These are phyloP conservation scores for Zoanthus solanderi DNA, from an alignment of 92 coral and sea anemone genomes.

Conservation along the genomic window DNA sequence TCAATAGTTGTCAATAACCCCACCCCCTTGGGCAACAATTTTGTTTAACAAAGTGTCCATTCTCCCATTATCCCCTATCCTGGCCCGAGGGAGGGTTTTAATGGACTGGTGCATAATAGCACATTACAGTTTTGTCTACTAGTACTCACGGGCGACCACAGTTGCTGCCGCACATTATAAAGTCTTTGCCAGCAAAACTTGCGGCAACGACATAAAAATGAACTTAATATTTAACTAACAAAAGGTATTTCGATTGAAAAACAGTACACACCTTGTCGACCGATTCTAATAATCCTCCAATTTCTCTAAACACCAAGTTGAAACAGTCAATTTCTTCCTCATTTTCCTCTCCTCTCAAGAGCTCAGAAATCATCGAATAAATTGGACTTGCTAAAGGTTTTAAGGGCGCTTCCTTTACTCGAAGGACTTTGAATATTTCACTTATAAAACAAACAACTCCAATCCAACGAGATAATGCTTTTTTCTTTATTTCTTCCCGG, in stretches of 20 bases:
- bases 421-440: slow-evolving; percentile 78
- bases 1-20: too few relatives aligned
- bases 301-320: slow-evolving; percentile 65
- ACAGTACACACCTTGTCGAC: slow-evolving; percentile 72
- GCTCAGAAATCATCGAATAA: slow-evolving; percentile 72
- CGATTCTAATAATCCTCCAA: slow-evolving; percentile 70
- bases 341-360: slow-evolving; percentile 45
- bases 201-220: too few relatives aligned
- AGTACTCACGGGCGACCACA: too few relatives aligned
- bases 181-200: too few relatives aligned
- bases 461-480: slow-evolving; percentile 69
- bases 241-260: neutral
- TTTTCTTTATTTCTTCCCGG: slow-evolving; percentile 66
- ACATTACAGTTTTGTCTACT: too few relatives aligned
- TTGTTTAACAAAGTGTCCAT: too few relatives aligned
- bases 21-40: too few relatives aligned
- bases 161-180: too few relatives aligned
- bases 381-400: slow-evolving; percentile 81
- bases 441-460: slow-evolving; percentile 81
- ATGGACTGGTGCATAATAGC: too few relatives aligned
- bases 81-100: too few relatives aligned
- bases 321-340: slow-evolving; percentile 79
- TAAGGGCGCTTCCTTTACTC: slow-evolving; percentile 74
- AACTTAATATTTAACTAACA: too few relatives aligned
- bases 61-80: too few relatives aligned